Evolutionary conservation across 2,797 vertebrate species (phyloP).

Genomic region (Catharus ustulatus): DNA sequence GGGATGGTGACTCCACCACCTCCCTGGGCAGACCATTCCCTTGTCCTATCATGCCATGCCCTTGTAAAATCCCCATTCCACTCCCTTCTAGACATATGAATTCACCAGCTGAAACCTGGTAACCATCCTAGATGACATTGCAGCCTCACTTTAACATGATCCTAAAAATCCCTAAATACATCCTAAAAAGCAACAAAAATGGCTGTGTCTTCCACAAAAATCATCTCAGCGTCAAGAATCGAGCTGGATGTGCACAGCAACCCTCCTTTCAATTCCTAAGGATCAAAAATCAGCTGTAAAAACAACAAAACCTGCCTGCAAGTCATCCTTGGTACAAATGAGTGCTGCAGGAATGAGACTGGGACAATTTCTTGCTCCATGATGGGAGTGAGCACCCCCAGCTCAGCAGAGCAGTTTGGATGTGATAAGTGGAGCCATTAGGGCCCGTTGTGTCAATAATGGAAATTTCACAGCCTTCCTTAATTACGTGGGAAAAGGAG

Average conservation of each 20-base stretch:
- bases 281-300: not conserved
- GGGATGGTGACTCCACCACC: too few species aligned
- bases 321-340: not conserved
- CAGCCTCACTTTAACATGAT: not conserved
- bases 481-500: not conserved
- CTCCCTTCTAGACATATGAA: not conserved
- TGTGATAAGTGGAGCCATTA: not conserved
- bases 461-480: not conserved
- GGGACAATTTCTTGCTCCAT: not conserved
- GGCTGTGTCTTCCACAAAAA: fast-evolving
- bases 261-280: not conserved
- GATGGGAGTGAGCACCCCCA: not conserved
- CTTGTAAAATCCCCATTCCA: not conserved
- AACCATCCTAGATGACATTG: not conserved
- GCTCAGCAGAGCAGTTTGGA: not conserved
- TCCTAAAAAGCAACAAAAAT: not conserved
- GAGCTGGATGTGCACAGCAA: not conserved
- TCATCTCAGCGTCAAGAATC: not conserved
- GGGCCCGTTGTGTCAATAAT: not conserved
- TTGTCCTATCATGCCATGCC: not conserved
- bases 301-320: not conserved
- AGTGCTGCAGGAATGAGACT: not conserved
- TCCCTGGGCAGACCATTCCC: too few species aligned
- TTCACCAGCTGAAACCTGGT: not conserved
- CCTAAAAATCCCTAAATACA: not conserved